Conservation (phyloP, 1,140 invertebrate genomes). For the Caenorhabditis tropicalis region DNA sequence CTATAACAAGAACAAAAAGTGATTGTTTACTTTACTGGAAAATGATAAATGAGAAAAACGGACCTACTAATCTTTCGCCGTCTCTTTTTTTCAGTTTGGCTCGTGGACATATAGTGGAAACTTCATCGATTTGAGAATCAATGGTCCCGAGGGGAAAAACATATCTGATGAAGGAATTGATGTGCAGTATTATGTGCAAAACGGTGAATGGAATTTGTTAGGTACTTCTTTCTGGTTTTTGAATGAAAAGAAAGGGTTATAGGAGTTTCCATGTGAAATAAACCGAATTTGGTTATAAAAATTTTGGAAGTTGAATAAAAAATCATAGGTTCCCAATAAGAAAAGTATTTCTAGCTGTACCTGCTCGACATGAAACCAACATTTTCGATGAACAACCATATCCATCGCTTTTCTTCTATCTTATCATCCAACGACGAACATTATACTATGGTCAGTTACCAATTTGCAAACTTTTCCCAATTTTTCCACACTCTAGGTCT, state of each 20-base stretch:
- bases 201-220: slow-evolving; percentile 60
- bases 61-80: background rate
- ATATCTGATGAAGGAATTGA: slow-evolving; percentile 53
- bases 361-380: slow-evolving; percentile 55
- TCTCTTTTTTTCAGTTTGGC: slow-evolving; percentile 79
- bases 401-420: slow-evolving; percentile 90
- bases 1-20: background rate
- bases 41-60: slow-evolving; percentile 23
- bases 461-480: background rate
- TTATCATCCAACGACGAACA: slow-evolving; percentile 93
- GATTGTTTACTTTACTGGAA: background rate
- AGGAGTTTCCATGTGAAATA: too few species aligned
- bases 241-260: background rate
- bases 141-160: slow-evolving; percentile 52
- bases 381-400: slow-evolving; percentile 58
- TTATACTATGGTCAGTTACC: slow-evolving; percentile 87
- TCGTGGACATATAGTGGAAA: slow-evolving; percentile 85
- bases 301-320: background rate
- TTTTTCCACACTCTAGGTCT: slow-evolving; percentile 75
- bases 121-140: slow-evolving; percentile 57
- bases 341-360: slow-evolving; percentile 55
- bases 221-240: background rate
- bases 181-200: slow-evolving; percentile 56
- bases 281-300: background rate
- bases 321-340: background rate